Percentiles rank a stretch among this genome's conserved stretches.
phyloP scores from a whole-genome alignment of 2,888 invertebrate species.

The Lycia hirtaria region DNA sequence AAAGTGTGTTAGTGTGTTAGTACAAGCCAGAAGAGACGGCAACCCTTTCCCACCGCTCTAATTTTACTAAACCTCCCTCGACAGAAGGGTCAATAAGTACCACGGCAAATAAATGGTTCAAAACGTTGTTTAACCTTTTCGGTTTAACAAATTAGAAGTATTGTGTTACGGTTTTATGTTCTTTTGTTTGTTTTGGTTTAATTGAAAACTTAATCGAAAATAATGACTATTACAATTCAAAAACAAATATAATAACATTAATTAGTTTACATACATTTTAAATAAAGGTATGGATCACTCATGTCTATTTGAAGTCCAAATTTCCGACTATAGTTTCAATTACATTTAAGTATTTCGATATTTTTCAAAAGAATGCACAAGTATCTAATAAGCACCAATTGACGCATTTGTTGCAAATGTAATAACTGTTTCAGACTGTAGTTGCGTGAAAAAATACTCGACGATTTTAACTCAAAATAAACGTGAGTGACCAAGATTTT shows the following conservation, averaged over 20 bases:
- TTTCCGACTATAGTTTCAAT: too few species aligned
- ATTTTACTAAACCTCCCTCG: conserved; percentile 81
- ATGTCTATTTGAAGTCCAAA: too few species aligned
- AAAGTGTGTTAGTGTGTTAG: conserved; percentile 78
- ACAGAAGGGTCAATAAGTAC: conserved; percentile 74
- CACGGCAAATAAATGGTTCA: conserved; percentile 72
- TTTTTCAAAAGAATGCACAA: too few species aligned
- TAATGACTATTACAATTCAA: background rate
- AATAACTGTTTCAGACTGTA: too few species aligned
- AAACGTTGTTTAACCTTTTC: conserved; percentile 67
- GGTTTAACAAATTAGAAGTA: conserved; percentile 70
- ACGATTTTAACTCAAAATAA: too few species aligned
- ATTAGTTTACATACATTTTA: too few species aligned
- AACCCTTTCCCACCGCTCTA: conserved; percentile 85
- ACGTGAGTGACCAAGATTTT: too few species aligned
- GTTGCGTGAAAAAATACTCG: too few species aligned
- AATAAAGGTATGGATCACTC: too few species aligned
- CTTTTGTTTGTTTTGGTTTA: conserved; percentile 17
- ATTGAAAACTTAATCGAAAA: conserved; percentile 29
- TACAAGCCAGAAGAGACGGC: conserved; percentile 54
- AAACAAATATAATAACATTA: background rate
- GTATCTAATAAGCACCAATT: too few species aligned
- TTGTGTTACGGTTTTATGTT: conserved; percentile 38
- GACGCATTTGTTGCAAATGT: too few species aligned
- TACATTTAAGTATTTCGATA: too few species aligned